Evolutionary conservation across 2,888 invertebrate genomes (phyloP), one percentile per base, ranked within the genome.

Genomic region (Conomelus anceps): DNA sequence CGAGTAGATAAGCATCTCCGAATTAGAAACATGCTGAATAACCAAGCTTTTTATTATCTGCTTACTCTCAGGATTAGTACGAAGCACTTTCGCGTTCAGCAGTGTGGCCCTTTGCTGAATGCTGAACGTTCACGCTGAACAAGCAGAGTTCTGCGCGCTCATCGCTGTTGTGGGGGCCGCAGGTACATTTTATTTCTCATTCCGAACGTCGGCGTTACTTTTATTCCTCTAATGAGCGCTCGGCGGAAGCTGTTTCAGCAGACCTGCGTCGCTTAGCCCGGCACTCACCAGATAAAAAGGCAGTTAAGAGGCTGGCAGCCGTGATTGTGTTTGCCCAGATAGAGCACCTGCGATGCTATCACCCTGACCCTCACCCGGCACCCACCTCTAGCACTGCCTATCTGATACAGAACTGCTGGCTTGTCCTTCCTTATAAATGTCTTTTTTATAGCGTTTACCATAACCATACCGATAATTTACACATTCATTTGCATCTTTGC

Each of bases 311-410:
- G 86, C 86, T 63, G 86, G 86, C 23, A 22, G 29, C 24, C 86
- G 86, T 86, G 86, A 86, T 86, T 86, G 86, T 86, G 86, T 86
- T 86, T 86, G 86, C 86, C 17, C 24, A 86, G 86, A 86, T 86
- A 86, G 86, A 23, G 86, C n/a, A 24, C 86, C 86, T 63, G 86
- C 23, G 86, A 86, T 86, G 86, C 26, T 86, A 86, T 86, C 86
- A 24, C 3, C 26, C 26, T 11, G 11, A 17, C 24, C 86, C 86
- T 17, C 26, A n/a, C 26, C 17, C 23, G 11, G 20, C 86, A 29
- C 1, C n/a, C 22, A 22, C 17, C 86, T n/a, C n/a, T n/a, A n/a
- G n/a, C n/a, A n/a, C n/a, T n/a, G n/a, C 24, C 86, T 86, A 86
- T 86, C 86, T 86, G 86, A 86, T 86, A 26, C 86, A 86, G 86